These are phyloP conservation scores for Cinara cedri DNA, from an alignment of 2,888 invertebrate genomes.

Conservation along the genomic window DNA sequence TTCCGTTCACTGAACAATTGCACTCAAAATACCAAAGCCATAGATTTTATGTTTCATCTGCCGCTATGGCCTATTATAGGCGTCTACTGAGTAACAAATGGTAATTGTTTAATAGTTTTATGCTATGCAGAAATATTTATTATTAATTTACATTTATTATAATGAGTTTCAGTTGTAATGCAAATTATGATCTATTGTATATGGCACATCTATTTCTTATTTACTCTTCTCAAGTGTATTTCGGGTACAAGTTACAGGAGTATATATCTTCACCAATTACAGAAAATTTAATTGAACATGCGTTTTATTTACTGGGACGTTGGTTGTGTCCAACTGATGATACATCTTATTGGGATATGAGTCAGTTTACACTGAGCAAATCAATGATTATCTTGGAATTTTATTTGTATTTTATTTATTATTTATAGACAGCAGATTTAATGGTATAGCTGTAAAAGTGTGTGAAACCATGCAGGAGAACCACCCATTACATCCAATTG, in stretches of 20 bases:
- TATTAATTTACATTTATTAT: neutral
- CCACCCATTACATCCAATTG: slow-evolving; percentile 7
- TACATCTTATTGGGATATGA: slow-evolving; percentile 12
- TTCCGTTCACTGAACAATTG: slow-evolving; percentile 21
- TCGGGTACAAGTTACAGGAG: slow-evolving; percentile 24
- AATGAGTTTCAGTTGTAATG: slow-evolving; percentile 9
- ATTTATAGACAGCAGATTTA: slow-evolving; percentile 7
- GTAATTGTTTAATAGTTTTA: neutral
- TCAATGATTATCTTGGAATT: neutral
- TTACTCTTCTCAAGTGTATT: slow-evolving; percentile 34
- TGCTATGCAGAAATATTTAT: neutral
- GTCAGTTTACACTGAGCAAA: slow-evolving; percentile 1
- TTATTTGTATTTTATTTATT: neutral
- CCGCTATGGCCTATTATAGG: slow-evolving; percentile 1
- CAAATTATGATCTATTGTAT: neutral
- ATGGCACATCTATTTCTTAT: slow-evolving; percentile 33
- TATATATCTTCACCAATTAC: slow-evolving; percentile 19
- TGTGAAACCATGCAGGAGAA: neutral
- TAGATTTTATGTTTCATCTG: slow-evolving; percentile 22
- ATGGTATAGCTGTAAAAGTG: neutral
- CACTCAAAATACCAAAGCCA: slow-evolving; percentile 19
- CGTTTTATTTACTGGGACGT: slow-evolving; percentile 25
- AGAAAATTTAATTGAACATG: slow-evolving; percentile 24
- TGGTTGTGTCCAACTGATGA: slow-evolving; percentile 33
- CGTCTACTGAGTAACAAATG: neutral